Evolutionary conservation across 2,113 vertebrate genomes (phyloP).

Genomic region (Cavia porcellus): DNA sequence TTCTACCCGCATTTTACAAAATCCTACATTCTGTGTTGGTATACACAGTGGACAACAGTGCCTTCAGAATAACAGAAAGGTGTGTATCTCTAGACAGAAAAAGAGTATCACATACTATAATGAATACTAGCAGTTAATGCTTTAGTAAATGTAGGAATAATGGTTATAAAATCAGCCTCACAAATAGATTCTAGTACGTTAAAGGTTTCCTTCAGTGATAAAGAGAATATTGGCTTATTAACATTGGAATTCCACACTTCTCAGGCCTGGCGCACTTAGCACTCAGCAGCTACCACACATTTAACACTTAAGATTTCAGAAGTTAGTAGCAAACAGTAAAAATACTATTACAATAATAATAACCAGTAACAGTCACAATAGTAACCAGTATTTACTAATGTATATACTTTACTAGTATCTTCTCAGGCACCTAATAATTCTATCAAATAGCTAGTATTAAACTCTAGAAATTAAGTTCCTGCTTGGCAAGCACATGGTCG

Average conservation of each 20-base stretch:
- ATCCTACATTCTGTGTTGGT: neutral
- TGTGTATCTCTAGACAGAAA: neutral
- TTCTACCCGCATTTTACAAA: neutral
- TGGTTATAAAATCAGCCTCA: neutral
- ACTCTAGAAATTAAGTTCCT: neutral
- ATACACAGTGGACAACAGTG: neutral
- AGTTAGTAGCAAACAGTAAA: neutral
- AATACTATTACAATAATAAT: constrained; percentile 11
- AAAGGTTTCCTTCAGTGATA: constrained; percentile 9
- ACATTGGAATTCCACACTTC: neutral
- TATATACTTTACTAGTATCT: neutral
- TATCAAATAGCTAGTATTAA: neutral
- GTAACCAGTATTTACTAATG: neutral
- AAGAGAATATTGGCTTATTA: neutral
- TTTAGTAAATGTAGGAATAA: neutral
- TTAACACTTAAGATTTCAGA: constrained; percentile 33
- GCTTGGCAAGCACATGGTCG: too few relatives aligned
- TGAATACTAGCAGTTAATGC: neutral
- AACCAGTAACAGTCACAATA: neutral
- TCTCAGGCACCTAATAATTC: constrained; percentile 12
- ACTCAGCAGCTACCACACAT: neutral
- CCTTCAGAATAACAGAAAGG: neutral
- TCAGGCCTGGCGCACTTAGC: neutral
- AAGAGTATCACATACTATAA: neutral
- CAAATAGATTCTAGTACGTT: neutral